Evolutionary conservation across 2,113 vertebrate species (phyloP).

Genomic region (Gorsachius goisagi): DNA sequence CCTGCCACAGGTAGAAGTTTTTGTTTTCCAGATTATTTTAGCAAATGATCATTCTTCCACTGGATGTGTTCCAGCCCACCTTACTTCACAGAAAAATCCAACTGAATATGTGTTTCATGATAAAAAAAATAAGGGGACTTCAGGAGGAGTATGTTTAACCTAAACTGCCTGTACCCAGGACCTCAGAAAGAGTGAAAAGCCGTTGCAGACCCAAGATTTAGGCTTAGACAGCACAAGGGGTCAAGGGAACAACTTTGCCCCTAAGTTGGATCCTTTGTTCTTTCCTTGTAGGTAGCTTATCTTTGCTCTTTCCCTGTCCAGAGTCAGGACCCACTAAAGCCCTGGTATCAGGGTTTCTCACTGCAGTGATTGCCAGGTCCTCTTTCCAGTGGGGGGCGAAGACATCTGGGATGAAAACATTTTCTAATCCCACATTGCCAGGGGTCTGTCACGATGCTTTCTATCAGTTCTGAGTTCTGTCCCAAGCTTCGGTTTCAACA

Average conservation of each 20-base stretch:
- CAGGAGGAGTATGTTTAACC: not conserved
- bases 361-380: not conserved
- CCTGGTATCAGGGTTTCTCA: not conserved
- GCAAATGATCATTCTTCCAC: not conserved
- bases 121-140: not conserved
- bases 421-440: not conserved
- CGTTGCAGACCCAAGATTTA: not conserved
- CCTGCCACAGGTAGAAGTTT: not conserved
- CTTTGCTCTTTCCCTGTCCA: not conserved
- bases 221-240: not conserved
- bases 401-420: not conserved
- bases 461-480: not conserved
- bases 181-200: not conserved
- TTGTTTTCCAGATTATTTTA: not conserved
- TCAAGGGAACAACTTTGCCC: not conserved
- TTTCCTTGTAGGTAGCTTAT: not conserved
- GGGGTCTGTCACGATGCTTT: fast-evolving
- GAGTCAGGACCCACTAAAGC: not conserved
- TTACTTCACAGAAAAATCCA: not conserved
- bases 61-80: not conserved
- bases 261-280: not conserved
- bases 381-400: not conserved
- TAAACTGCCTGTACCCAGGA: not conserved
- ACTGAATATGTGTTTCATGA: not conserved
- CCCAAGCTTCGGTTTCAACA: not conserved